Percentiles rank a stretch among this genome's conserved stretches.
Conservation (phyloP, 2,797 vertebrate genomes). For the Cyprinella venusta region DNA sequence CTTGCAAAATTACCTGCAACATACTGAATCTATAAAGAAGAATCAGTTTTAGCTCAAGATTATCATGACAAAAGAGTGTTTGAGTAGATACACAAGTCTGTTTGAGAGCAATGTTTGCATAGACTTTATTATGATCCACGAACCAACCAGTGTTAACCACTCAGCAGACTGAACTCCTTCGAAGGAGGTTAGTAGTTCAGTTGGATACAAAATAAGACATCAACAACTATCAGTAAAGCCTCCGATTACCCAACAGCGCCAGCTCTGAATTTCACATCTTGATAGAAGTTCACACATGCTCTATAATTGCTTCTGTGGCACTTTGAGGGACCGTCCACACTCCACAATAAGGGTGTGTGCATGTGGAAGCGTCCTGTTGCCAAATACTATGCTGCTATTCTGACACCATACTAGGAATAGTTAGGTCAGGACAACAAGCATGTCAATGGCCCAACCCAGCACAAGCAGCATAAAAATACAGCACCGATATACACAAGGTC, state of each 20-base stretch:
- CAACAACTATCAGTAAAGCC: background rate
- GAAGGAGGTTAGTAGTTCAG: background rate
- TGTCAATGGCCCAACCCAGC: background rate
- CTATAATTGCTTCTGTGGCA: conserved; percentile 46
- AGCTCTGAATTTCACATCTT: conserved; percentile 51
- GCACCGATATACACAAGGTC: background rate
- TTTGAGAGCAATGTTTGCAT: conserved; percentile 8
- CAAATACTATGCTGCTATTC: conserved; percentile 27
- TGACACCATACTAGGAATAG: conserved; percentile 52
- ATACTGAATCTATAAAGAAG: background rate
- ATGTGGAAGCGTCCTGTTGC: background rate
- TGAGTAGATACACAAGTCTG: background rate
- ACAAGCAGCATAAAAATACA: conserved; percentile 9
- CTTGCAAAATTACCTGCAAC: background rate
- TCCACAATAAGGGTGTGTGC: background rate
- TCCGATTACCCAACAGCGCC: conserved; percentile 9
- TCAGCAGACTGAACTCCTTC: background rate
- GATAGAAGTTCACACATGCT: conserved; percentile 52
- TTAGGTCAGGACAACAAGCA: conserved; percentile 47
- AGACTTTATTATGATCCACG: background rate
- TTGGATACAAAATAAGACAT: conserved; percentile 9
- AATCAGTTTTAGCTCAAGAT: background rate
- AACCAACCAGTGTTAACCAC: conserved; percentile 8
- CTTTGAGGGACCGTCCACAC: background rate
- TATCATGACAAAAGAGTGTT: background rate